Base-by-base conservation (phyloP, 2,797 vertebrate genomes). In the Discoglossus pictus region DNA sequence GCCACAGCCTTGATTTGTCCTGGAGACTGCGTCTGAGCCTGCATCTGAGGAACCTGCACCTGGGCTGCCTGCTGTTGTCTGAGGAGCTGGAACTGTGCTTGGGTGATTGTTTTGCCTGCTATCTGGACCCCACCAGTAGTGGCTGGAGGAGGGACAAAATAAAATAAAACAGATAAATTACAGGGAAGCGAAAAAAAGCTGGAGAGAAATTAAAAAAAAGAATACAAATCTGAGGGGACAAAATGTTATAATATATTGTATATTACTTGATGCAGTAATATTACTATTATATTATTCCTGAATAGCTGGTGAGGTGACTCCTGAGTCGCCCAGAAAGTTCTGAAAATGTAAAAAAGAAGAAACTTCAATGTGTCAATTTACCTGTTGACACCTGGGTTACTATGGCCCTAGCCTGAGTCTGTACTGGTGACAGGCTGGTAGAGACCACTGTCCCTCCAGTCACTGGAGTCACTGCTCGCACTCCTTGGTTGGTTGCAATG, bases 1-100 rank as follows among this genome's bases (percentile, higher is more conserved):
- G 83, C 78, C 9, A 89, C 90, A n/a, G 87, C 70, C 79, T 96
- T 94, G 65, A 92, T 90, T 81, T 93, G 93, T 8, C 67, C 60
- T 17, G 51, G 51, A 1, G 93, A 87, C 0, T 86, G 83, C 0
- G 79, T 50, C 1, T 84, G 90, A 47, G 90, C 88, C 27, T 90
- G 91, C 43, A 90, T 88, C 34, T 89, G 79, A 1, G 91, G 62
- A 34, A 92, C 79, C 20, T 91, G 91, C 0, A 72, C 73, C 3
- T 80, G 76, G 2, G 72, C 71, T 10, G 74, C 62, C 15, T 75
- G 81, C 20, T 79, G 81, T 44, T 83, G 83, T 43, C 82, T 69
- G 24, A 83, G 76, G 11, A 84, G 81, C 67, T 84, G 82, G 36
- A 94, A 79, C 5, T 94, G 92, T 1, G 92, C 87, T 0, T 73